Base-by-base conservation (phyloP, 2,888 invertebrate genomes). In the Drosophila formosana region DNA sequence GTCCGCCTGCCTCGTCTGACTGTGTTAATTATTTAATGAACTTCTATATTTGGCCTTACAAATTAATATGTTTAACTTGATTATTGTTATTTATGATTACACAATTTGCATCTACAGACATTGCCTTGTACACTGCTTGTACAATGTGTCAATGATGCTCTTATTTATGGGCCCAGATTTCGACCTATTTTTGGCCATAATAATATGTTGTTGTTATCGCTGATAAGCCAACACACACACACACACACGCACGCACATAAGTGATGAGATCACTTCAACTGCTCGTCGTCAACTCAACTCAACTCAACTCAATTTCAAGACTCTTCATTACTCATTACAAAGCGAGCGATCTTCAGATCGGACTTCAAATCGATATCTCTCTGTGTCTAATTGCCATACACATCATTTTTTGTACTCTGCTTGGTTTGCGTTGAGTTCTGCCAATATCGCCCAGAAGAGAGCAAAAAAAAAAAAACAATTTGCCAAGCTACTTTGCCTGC, bases 1-100 rank as follows among this genome's bases (percentile, higher is more conserved):
- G 30, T 30, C 51, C 39, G 32, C 28, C 28, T 46, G 46, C 30
- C 23, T 28, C 2, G 4, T 47, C 18, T 2, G 18, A 18, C 18
- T 62, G 61, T 62, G 61, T 78, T 65, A 79, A 76, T 75, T 73
- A 70, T 73, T 70, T 71, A 80, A 77, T 80, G 46, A 79, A 77
- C 80, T 77, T 67, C 80, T 80, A 74, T 77, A 68, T 77, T 77
- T 80, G 78, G 77, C 56, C 62, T 74, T 74, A 72, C 66, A 78
- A 78, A 72, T 60, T 62, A 65, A 78, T 71, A 57, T 67, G 75
- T 64, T 72, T 67, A 55, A 49, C 53, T 61, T 28, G 49, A 51
- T 61, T 52, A 25, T 58, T 56, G 51, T 70, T 73, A 66, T 76
- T 74, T 72, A 72, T 64, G 74, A 62, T 74, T 70, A 74, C 74